Evolutionary conservation across 2,888 invertebrate genomes (phyloP).

Genomic region (Alloscopus bannaensis): DNA sequence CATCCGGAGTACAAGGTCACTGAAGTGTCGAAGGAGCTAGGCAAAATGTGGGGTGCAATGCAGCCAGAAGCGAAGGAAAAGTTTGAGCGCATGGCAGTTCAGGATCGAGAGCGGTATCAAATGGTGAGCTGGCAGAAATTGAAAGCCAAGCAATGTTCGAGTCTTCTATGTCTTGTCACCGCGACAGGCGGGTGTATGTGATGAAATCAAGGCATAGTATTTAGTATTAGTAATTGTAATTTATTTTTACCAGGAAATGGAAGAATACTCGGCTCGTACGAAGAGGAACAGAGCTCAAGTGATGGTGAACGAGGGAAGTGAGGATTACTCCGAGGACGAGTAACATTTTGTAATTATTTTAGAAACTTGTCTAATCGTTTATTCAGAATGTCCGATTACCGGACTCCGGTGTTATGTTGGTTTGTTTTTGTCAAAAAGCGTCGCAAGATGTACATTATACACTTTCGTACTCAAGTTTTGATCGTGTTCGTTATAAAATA

Average conservation of each 20-base stretch:
- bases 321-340: constrained; percentile 7
- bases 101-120: constrained; percentile 96
- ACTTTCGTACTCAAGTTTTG: too few species aligned
- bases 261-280: background rate
- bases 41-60: constrained; percentile 94
- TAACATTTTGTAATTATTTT: too few species aligned
- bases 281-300: background rate
- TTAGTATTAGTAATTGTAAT: background rate
- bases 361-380: too few species aligned
- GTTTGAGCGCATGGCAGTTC: constrained; percentile 94
- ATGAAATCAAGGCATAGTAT: background rate
- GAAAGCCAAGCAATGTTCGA: background rate
- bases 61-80: constrained; percentile 89
- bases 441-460: too few species aligned
- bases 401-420: too few species aligned
- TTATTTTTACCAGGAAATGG: constrained; percentile 24
- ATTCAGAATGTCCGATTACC: too few species aligned
- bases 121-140: too few species aligned
- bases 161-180: background rate
- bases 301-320: background rate
- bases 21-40: constrained; percentile 96
- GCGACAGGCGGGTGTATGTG: too few species aligned
- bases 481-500: too few species aligned
- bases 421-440: too few species aligned
- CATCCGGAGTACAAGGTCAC: constrained; percentile 97